A percentile compares a stretch with the other conserved stretches of the same genome.
These are phyloP conservation scores for Dicerorhinus sumatrensis DNA, from an alignment of 2,113 vertebrate species.

Conservation along the genomic window DNA sequence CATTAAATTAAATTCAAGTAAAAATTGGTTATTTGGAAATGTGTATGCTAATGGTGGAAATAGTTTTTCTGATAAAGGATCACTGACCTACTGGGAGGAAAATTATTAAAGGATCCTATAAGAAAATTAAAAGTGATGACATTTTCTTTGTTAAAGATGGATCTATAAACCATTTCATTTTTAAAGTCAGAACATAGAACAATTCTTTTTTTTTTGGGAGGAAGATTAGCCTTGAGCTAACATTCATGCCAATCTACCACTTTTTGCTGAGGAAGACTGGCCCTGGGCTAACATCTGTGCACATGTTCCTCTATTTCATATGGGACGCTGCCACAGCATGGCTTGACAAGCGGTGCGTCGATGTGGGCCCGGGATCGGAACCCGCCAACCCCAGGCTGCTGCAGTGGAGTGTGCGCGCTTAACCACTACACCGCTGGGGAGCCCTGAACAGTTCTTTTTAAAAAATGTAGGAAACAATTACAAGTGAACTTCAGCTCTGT, in stretches of 20 bases:
- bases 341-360: too few species aligned
- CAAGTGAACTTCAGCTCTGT: not conserved
- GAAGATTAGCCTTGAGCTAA: too few species aligned
- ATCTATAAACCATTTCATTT: not conserved
- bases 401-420: too few species aligned
- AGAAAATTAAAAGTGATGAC: not conserved
- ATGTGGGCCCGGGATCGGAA: too few species aligned
- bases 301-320: too few species aligned
- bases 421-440: too few species aligned
- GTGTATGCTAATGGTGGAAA: conserved; percentile 18
- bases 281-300: too few species aligned
- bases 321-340: too few species aligned
- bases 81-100: not conserved
- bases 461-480: not conserved
- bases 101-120: not conserved
- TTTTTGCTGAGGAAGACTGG: too few species aligned
- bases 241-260: too few species aligned
- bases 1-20: conserved; percentile 28
- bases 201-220: not conserved
- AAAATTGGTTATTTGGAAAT: conserved; percentile 57
- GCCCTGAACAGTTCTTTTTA: not conserved
- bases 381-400: too few species aligned
- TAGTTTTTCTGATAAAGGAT: conserved; percentile 24
- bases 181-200: not conserved
- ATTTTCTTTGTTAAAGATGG: not conserved